Conservation (phyloP, 2,888 invertebrate species). For the Linyphia triangularis region DNA sequence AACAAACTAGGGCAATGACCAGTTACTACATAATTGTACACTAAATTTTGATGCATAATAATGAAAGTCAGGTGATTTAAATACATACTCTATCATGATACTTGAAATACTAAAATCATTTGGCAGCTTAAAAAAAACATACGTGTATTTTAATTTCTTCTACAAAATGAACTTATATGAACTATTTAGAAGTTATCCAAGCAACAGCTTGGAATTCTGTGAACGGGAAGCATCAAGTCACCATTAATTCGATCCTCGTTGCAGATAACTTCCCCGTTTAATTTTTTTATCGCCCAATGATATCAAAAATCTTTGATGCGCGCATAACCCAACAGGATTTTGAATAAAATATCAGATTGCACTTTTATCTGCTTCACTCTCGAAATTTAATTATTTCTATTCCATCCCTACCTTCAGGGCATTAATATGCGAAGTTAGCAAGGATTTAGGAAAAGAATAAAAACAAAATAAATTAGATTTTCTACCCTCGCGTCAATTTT, state of each 20-base stretch:
- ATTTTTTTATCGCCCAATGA: background rate
- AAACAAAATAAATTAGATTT: constrained; percentile 45
- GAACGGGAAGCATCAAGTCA: background rate
- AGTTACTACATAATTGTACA: no score
- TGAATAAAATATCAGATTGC: constrained; percentile 7
- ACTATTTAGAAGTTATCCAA: background rate
- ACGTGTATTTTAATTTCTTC: no score
- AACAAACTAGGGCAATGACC: no score
- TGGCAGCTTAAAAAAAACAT: no score
- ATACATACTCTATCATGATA: no score
- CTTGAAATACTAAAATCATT: no score
- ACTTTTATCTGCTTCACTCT: background rate
- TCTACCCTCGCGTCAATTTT: constrained; percentile 15
- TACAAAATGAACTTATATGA: no score
- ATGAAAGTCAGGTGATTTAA: no score
- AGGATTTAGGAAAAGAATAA: constrained; percentile 29
- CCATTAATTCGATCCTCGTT: background rate
- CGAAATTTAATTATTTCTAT: constrained; percentile 42
- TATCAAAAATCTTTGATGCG: background rate
- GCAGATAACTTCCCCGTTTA: background rate
- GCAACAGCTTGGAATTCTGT: background rate
- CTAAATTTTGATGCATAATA: no score
- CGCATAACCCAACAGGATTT: background rate
- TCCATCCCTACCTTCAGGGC: constrained; percentile 9
- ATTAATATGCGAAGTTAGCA: constrained; percentile 34